Evolutionary conservation across 1,140 invertebrate genomes (phyloP).

Genomic region (Hyles vespertilio): DNA sequence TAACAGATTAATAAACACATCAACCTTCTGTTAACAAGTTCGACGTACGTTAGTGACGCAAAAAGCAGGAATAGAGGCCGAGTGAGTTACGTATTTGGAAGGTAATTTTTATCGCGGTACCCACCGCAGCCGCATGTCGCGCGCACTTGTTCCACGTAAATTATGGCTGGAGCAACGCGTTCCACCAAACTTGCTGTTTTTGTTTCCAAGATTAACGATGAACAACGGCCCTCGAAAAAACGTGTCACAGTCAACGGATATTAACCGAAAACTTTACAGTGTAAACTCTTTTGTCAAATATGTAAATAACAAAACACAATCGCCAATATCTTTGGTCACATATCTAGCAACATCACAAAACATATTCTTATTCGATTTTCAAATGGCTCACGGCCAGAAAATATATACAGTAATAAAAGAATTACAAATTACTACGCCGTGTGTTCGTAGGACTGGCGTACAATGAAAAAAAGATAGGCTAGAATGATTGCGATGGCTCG

Average conservation of each 20-base stretch:
- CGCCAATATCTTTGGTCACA: no score
- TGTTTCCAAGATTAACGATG: slow-evolving; percentile 69
- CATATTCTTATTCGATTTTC: no score
- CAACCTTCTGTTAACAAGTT: no score
- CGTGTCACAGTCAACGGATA: slow-evolving; percentile 58
- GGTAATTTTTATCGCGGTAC: slow-evolving; percentile 28
- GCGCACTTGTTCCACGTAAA: slow-evolving; percentile 58
- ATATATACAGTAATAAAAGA: no score
- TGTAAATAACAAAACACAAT: slow-evolving; percentile 36
- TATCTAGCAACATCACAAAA: no score
- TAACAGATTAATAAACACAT: no score
- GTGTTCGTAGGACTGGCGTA: no score
- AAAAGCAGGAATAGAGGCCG: neutral
- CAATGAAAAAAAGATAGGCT: no score
- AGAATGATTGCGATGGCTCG: no score
- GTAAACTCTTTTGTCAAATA: slow-evolving; percentile 50
- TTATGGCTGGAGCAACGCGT: slow-evolving; percentile 53
- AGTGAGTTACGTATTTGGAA: slow-evolving; percentile 15
- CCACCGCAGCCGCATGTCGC: slow-evolving; percentile 42
- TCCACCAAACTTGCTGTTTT: slow-evolving; percentile 57
- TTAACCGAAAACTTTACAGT: slow-evolving; percentile 54
- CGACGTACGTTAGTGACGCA: no score
- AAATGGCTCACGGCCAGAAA: no score
- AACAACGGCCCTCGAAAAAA: slow-evolving; percentile 63
- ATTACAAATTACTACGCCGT: no score